Evolutionary conservation across 2,113 vertebrate species (phyloP), one percentile per base, ranked within the genome.

Genomic region (Brachyhypopomus occidentalis): DNA sequence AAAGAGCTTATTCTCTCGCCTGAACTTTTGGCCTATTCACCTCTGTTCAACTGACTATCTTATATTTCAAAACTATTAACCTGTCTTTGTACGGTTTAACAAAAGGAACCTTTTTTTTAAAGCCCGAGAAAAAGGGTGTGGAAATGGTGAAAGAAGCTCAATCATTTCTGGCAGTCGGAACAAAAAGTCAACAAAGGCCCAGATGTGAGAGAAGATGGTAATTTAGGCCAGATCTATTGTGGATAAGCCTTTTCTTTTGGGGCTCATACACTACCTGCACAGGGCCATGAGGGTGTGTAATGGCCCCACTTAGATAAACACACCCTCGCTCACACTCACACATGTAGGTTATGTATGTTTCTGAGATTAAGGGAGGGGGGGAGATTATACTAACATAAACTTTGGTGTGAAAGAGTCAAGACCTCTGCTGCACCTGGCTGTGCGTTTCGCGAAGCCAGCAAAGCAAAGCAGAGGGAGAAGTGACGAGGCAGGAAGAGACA

Each of bases 131-230:
- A 81, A 75, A 80, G 83, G 83, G 84, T 77, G 80, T 84, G 84
- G 87, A 86, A 83, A 87, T 86, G 79, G 83, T 83, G 85, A 89
- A 94, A 92, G 75, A 93, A 92, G 90, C 88, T 92, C 94, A 91
- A 93, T 94, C 90, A 92, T 92, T 95, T 94, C 90, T 95, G 92
- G 93, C 91, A 92, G 88, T 94, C 90, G 88, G 91, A 85, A 89
- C 84, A 90, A 89, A 88, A 91, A 71, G 63, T 84, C 90, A 91
- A 96, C 94, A 95, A 95, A 96, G 93, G 90, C 94, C 91, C 91
- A 93, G 92, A 94, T 91, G 91, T 96, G 94, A 95, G 95, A 89
- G 89, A 91, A 91, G 91, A 94, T 92, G 94, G 95, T 95, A 94
- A 94, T 94, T 95, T 93, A 89, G 92, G 85, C 86, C 89, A 92